Percentiles rank a stretch among this genome's conserved stretches.
Evolutionary conservation across 2,888 invertebrate species (phyloP).

Genomic region (Leucophenga maculata): DNA sequence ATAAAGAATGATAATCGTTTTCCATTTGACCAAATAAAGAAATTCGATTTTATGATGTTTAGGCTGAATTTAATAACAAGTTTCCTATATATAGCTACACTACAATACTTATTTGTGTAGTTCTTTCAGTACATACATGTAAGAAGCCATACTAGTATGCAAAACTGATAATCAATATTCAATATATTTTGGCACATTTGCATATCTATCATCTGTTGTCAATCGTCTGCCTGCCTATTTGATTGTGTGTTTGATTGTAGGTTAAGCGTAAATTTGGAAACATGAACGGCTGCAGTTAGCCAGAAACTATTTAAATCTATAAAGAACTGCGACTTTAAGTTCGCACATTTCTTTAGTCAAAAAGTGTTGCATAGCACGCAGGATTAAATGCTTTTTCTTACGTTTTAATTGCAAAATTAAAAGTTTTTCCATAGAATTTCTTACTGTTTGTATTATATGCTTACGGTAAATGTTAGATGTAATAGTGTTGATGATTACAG

Average conservation of each 20-base stretch:
- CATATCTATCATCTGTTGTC: slow-evolving; percentile 41
- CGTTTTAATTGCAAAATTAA: too few relatives aligned
- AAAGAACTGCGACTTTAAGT: too few relatives aligned
- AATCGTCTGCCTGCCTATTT: neutral
- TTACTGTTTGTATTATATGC: neutral
- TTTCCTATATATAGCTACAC: too few relatives aligned
- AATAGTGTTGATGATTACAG: slow-evolving; percentile 40
- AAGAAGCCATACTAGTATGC: slow-evolving; percentile 57
- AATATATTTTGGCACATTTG: slow-evolving; percentile 52
- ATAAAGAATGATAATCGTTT: too few relatives aligned
- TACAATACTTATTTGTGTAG: neutral
- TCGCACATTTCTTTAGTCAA: too few relatives aligned
- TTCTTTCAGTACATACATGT: slow-evolving; percentile 17
- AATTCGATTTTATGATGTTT: too few relatives aligned
- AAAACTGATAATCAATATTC: slow-evolving; percentile 62
- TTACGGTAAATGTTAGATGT: slow-evolving; percentile 31
- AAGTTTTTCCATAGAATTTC: neutral
- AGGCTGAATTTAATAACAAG: too few relatives aligned
- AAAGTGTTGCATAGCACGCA: too few relatives aligned
- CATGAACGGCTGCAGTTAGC: slow-evolving; percentile 25
- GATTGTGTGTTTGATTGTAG: slow-evolving; percentile 13
- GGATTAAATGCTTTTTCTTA: too few relatives aligned
- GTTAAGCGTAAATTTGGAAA: slow-evolving; percentile 33
- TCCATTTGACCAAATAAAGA: too few relatives aligned
- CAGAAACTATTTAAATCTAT: too few relatives aligned